Percentiles rank a stretch among this genome's conserved stretches.
Evolutionary conservation across 2,888 invertebrate genomes (phyloP).

Genomic region (Baronia brevicornis): DNA sequence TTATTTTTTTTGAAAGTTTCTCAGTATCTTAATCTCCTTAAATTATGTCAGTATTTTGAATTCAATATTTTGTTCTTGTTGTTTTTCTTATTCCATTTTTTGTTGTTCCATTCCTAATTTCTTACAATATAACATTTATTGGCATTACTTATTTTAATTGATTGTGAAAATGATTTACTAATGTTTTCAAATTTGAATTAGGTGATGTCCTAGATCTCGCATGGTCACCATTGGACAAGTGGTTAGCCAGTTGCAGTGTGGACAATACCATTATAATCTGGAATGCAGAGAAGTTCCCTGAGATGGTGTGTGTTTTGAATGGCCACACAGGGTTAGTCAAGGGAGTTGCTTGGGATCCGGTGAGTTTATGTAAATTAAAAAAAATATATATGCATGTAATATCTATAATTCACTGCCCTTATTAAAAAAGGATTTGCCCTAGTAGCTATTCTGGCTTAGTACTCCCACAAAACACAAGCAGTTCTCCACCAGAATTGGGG

Average conservation of each 20-base stretch:
- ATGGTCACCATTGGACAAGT: constrained; percentile 96
- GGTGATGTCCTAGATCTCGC: constrained; percentile 95
- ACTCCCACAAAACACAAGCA: too few species aligned
- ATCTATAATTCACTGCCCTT: too few species aligned
- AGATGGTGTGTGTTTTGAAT: constrained; percentile 87
- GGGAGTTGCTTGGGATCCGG: constrained; percentile 99
- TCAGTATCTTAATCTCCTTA: too few species aligned
- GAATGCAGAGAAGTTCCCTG: constrained; percentile 94
- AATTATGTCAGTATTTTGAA: too few species aligned
- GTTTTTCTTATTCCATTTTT: too few species aligned
- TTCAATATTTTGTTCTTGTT: too few species aligned
- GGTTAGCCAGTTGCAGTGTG: constrained; percentile 96
- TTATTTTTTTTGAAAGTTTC: too few species aligned
- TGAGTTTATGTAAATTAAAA: constrained; percentile 34
- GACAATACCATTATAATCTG: constrained; percentile 98
- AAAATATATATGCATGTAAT: not conserved
- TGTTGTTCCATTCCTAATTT: too few species aligned
- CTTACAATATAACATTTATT: too few species aligned
- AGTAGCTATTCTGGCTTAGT: not conserved
- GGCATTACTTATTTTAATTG: too few species aligned
- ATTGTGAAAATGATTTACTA: constrained; percentile 3
- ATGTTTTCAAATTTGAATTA: constrained; percentile 20
- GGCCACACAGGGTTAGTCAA: constrained; percentile 97
- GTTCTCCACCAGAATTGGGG: too few species aligned
- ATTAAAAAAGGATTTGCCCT: too few species aligned